These are phyloP conservation scores for roundworm (Caenorhabditis elegans) DNA, from an alignment of 1,140 invertebrate genomes.

Conservation along the genomic window WBcel235 BX284606.5:3408001-3408500, in stretches of 20 bases:
- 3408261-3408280: too few relatives aligned
- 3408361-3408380: constrained; percentile 37
- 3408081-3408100: too few relatives aligned
- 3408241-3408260: not conserved
- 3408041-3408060: constrained; percentile 41
- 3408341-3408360: constrained; percentile 51
- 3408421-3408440: constrained; percentile 34
- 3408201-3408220: constrained; percentile 5
- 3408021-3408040: constrained; percentile 47
- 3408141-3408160: constrained; percentile 39
- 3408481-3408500: not conserved
- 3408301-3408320: constrained; percentile 38
- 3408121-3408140: constrained; percentile 11
- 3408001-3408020: constrained; percentile 27
- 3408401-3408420: constrained; percentile 42
- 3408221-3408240: not conserved
- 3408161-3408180: constrained; percentile 24
- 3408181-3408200: not conserved
- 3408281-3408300: constrained; percentile 33
- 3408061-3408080: not conserved
- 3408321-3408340: constrained; percentile 40
- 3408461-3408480: constrained; percentile 1
- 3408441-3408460: not conserved
- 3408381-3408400: not conserved
- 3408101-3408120: constrained; percentile 32